Evolutionary conservation across 1,140 invertebrate species (phyloP).

Genomic region (Trichoplusia ni): DNA sequence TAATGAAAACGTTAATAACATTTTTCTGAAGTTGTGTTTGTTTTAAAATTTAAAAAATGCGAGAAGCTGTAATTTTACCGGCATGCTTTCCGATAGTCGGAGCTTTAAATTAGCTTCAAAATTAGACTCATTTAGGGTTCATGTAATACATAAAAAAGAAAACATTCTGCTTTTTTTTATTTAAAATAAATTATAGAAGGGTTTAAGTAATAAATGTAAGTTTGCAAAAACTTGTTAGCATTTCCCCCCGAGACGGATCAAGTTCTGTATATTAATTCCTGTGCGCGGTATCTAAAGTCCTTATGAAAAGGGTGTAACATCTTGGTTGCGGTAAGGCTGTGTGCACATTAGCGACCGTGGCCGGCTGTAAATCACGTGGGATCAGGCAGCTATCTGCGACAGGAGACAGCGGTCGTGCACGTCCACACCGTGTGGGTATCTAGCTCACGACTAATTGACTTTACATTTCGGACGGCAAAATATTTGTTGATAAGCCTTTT

Average conservation of each 20-base stretch:
- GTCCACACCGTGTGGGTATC: constrained; percentile 41
- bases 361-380: constrained; percentile 62
- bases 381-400: constrained; percentile 64
- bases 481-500: no score
- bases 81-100: no score
- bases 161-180: no score
- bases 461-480: neutral
- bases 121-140: no score
- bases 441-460: constrained; percentile 30
- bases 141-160: no score
- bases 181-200: no score
- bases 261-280: constrained; percentile 20
- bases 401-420: constrained; percentile 27
- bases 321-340: constrained; percentile 42
- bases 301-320: constrained; percentile 33
- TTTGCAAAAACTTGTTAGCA: no score
- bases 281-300: constrained; percentile 13
- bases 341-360: constrained; percentile 48
- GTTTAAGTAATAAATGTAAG: no score
- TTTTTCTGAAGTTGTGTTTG: constrained; percentile 45
- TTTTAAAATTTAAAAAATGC: constrained; percentile 8
- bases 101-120: no score
- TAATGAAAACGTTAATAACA: constrained; percentile 73
- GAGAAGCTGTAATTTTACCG: no score
- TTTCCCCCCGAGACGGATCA: no score